Percentiles rank a stretch among this genome's conserved stretches.
phyloP scores from a whole-genome alignment of 35 echinoderm and acorn worm species.

The Eucidaris tribuloides region DNA sequence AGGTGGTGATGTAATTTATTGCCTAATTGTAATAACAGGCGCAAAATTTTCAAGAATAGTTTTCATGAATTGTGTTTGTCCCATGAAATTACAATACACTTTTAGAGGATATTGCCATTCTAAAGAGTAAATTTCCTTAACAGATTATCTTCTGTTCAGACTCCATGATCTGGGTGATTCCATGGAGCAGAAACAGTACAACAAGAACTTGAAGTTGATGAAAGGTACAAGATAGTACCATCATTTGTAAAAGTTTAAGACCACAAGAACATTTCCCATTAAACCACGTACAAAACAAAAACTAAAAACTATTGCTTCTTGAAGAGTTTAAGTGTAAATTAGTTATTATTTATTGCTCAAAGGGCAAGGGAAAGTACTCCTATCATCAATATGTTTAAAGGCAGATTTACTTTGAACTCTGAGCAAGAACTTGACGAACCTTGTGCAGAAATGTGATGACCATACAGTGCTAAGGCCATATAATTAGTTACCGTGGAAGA shows the following conservation, averaged over 20 bases:
- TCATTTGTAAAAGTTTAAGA: neutral
- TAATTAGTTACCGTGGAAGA: no score
- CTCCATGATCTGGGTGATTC: conserved; percentile 64
- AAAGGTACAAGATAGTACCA: conserved; percentile 44
- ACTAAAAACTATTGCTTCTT: neutral
- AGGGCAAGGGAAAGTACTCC: neutral
- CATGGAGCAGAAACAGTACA: conserved; percentile 57
- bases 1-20: neutral
- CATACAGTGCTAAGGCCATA: no score
- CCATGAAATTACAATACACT: neutral
- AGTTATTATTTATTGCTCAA: no score
- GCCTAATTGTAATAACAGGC: neutral
- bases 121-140: neutral
- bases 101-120: neutral
- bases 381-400: neutral
- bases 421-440: no score
- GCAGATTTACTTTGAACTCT: no score
- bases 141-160: neutral
- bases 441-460: no score
- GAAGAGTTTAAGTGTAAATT: neutral
- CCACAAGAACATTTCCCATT: neutral
- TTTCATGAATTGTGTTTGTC: neutral
- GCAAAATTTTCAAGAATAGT: neutral
- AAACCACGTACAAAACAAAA: neutral
- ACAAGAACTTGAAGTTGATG: conserved; percentile 37